phyloP scores from a whole-genome alignment of 2,888 invertebrate species.

The Andricus quercusramuli region DNA sequence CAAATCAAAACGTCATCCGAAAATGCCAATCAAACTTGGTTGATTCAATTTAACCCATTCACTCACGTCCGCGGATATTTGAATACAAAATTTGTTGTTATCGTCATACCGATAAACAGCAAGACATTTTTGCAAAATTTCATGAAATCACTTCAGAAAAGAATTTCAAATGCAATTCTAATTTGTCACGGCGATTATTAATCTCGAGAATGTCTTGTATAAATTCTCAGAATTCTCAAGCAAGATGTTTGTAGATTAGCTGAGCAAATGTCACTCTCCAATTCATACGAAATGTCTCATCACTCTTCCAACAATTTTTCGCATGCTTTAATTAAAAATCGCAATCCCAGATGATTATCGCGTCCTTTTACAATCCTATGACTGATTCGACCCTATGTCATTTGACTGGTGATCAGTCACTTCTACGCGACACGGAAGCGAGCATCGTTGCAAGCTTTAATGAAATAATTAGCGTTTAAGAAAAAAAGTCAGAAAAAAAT shows the following conservation, averaged over 20 bases:
- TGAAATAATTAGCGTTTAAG: slow-evolving; percentile 7
- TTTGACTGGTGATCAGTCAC: not conserved
- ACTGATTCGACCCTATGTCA: not conserved
- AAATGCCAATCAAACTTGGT: not conserved
- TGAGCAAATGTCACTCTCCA: not conserved
- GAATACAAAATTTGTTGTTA: not conserved
- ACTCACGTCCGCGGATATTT: not conserved
- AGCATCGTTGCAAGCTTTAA: not conserved
- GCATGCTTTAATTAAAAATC: not conserved
- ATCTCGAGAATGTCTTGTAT: not conserved
- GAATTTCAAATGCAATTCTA: not conserved
- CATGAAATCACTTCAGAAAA: not conserved
- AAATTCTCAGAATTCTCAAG: not conserved
- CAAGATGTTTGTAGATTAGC: not conserved
- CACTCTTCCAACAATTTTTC: not conserved
- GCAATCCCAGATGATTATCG: not conserved
- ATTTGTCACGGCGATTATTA: not conserved
- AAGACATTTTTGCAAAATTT: not conserved
- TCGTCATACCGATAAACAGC: not conserved
- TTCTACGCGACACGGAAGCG: slow-evolving; percentile 7
- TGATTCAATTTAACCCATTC: not conserved
- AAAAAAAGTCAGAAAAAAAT: slow-evolving; percentile 9
- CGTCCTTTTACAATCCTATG: not conserved
- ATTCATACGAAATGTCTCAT: not conserved
- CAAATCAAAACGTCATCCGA: not conserved